A percentile compares a stretch with the other conserved stretches of the same genome.
Evolutionary conservation across 1,140 invertebrate species (phyloP).

Genomic region (Trypoxylus dichotomus): DNA sequence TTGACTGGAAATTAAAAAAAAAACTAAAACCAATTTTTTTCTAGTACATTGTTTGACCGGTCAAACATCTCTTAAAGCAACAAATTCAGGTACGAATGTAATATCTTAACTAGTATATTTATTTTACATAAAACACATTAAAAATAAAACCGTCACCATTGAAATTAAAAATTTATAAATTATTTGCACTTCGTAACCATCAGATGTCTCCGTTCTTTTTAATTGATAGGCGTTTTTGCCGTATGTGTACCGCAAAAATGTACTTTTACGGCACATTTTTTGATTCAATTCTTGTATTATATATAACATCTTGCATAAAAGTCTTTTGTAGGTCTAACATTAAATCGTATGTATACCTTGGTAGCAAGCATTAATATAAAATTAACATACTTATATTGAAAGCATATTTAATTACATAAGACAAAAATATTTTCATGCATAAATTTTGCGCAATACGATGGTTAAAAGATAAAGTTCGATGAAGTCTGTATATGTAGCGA

Average conservation of each 20-base stretch:
- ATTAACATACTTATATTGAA: not conserved
- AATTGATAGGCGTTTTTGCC: not conserved
- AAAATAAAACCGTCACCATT: slow-evolving; percentile 6
- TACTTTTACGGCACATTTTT: not conserved
- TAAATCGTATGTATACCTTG: not conserved
- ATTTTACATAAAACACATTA: not conserved
- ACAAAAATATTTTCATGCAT: no score
- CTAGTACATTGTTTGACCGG: not conserved
- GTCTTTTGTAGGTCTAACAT: not conserved
- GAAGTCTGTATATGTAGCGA: no score
- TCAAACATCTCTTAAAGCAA: not conserved
- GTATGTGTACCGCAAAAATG: not conserved
- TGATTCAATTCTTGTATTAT: not conserved
- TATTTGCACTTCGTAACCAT: slow-evolving; percentile 21
- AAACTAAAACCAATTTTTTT: not conserved
- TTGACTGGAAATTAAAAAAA: not conserved
- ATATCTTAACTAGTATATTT: not conserved
- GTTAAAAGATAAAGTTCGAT: no score
- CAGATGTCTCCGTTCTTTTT: slow-evolving; percentile 21
- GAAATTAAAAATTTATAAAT: slow-evolving; percentile 16
- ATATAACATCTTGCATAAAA: not conserved
- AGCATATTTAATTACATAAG: not conserved
- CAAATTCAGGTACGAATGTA: not conserved
- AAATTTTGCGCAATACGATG: no score
- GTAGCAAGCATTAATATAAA: not conserved